Conservation (phyloP, 2,888 invertebrate genomes). For the Malachius bipustulatus region DNA sequence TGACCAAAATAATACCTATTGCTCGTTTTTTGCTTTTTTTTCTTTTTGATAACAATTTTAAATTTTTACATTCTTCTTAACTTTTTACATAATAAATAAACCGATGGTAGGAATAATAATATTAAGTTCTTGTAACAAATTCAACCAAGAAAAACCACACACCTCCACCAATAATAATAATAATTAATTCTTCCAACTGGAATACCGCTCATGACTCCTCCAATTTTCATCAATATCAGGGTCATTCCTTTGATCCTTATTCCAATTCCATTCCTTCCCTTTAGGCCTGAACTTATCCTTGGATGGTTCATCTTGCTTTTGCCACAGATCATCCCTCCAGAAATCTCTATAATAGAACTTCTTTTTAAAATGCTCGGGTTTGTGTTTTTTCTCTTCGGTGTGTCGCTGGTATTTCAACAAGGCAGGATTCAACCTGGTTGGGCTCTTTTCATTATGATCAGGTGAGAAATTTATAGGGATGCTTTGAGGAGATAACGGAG, state of each 20-base stretch:
- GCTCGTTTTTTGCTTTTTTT: no score
- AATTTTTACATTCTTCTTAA: neutral
- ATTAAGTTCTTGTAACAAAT: no score
- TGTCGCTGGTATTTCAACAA: constrained; percentile 50
- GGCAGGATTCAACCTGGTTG: constrained; percentile 39
- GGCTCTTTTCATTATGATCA: constrained; percentile 30
- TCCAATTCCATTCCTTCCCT: constrained; percentile 64
- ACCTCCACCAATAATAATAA: constrained; percentile 16
- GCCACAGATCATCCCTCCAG: constrained; percentile 42
- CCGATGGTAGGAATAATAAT: constrained; percentile 14
- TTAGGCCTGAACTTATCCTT: constrained; percentile 59
- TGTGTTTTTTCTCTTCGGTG: constrained; percentile 33
- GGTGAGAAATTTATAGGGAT: constrained; percentile 32
- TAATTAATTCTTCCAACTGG: constrained; percentile 33
- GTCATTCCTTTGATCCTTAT: constrained; percentile 31
- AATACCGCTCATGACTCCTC: constrained; percentile 29
- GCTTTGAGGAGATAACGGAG: constrained; percentile 42
- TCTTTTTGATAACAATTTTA: neutral
- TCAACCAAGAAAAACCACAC: constrained; percentile 14
- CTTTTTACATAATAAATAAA: neutral
- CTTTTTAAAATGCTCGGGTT: constrained; percentile 62
- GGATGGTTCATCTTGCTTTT: constrained; percentile 30
- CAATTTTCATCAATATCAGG: constrained; percentile 22
- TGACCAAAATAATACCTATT: no score
- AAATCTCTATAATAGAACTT: constrained; percentile 62